Base-by-base conservation (phyloP, 2,113 vertebrate species). In the Chaenocephalus aceratus region DNA sequence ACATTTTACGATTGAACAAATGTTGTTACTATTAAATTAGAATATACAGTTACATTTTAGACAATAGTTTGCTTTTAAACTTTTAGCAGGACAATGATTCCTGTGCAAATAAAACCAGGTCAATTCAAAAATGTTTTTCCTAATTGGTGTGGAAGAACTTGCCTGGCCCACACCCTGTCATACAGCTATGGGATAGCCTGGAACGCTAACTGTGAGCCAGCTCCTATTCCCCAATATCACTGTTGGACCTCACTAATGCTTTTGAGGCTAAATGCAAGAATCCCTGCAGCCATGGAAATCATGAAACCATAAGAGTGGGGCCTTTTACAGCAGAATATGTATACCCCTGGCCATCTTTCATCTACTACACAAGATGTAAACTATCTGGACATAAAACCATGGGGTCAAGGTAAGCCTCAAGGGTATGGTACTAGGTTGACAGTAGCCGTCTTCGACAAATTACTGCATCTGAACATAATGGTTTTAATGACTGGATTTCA, bases 401-500 rank as follows among this genome's bases (percentile, higher is more conserved):
- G 56, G 14, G 18, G 64, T 74, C 56, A 34, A 70, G 54, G 59
- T 78, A 0, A 72, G 69, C 54, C 80, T 62, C 0, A 2, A 70
- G 84, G 77, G 70, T 45, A 48, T 10, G 1, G 45, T 1, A 62
- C 82, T 73, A 53, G 56, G 59, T 63, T 44, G 72, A 53, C 75
- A 67, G 65, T 10, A 49, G 59, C 52, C 11, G 60, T 60, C 64
- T 60, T 44, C 57, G 68, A 72, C 57, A 53, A 77, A 78, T 71
- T 48, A 77, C 80, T 64, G 85, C 86, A 82, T 79, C 58, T 59
- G 76, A 52, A 75, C 49, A 74, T 64, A 77, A 85, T 89, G 73
- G 59, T 82, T 91, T 83, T 91, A 90, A 92, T 89, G 89, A 88
- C 61, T 52, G 26, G 62, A 73, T 86, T 85, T 83, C 62, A 51